A percentile compares a stretch with the other conserved stretches of the same genome.
phyloP scores from a whole-genome alignment of 2,113 vertebrate genomes.

The Neodon shergylaensis region DNA sequence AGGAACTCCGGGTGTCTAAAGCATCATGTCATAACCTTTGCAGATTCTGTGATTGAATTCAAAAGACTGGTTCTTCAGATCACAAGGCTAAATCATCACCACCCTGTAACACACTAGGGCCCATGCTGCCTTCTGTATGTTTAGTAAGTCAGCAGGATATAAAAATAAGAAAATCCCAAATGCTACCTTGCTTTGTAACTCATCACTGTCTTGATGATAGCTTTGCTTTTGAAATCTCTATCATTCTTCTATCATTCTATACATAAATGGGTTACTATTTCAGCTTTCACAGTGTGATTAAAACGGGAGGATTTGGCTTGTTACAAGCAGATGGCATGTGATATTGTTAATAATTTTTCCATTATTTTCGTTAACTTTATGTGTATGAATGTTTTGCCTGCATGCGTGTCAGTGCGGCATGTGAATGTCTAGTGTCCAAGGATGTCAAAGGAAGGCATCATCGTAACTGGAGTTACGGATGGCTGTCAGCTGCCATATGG shows the following conservation, averaged over 20 bases:
- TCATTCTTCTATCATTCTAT: too few species aligned
- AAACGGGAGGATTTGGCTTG: background rate
- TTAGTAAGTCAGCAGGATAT: background rate
- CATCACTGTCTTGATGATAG: background rate
- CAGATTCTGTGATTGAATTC: constrained; percentile 12
- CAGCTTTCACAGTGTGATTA: background rate
- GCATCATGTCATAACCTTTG: background rate
- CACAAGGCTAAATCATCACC: background rate
- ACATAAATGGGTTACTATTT: background rate
- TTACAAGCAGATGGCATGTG: background rate
- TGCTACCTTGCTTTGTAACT: background rate
- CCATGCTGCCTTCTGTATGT: background rate
- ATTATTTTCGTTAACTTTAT: background rate
- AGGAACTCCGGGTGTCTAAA: background rate
- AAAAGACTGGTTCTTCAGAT: background rate
- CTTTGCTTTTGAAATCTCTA: background rate
- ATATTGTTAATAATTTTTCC: background rate
- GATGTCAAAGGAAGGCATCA: background rate
- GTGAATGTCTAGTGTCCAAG: background rate
- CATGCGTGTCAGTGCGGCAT: background rate
- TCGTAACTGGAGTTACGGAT: background rate
- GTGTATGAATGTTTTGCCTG: background rate
- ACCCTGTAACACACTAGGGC: background rate
- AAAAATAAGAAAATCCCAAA: background rate
- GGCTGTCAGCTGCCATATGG: background rate